Evolutionary conservation across 2,797 vertebrate genomes (phyloP).

Genomic region (Alfaro cultratus): DNA sequence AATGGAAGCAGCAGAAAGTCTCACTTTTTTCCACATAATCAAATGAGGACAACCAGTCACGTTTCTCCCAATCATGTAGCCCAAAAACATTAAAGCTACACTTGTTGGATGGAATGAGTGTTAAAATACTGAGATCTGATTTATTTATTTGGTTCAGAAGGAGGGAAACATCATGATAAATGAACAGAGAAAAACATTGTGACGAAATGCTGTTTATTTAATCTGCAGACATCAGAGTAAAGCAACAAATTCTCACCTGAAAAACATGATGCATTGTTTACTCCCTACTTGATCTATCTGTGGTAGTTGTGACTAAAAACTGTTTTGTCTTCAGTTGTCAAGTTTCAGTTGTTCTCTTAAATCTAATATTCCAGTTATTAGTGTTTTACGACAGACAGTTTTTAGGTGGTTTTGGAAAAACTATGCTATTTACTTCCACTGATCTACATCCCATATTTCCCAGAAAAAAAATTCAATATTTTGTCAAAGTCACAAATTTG

Average conservation of each 20-base stretch:
- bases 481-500: background rate
- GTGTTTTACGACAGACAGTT: too few relatives aligned
- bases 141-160: background rate
- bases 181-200: background rate
- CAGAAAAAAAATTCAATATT: background rate
- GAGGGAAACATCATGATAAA: background rate
- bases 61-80: background rate
- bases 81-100: background rate
- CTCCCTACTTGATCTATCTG: background rate
- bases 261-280: background rate
- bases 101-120: background rate
- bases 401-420: too few relatives aligned
- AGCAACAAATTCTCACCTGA: background rate
- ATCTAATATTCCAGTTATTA: too few relatives aligned
- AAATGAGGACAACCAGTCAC: background rate
- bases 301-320: background rate
- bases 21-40: background rate
- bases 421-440: background rate
- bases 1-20: conserved; percentile 5
- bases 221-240: background rate
- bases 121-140: background rate
- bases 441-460: background rate
- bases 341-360: conserved; percentile 67
- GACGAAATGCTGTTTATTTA: background rate
- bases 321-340: background rate